A percentile compares a stretch with the other conserved stretches of the same genome.
Evolutionary conservation across 2,113 vertebrate genomes (phyloP).

Genomic region (Etheostoma cragini): DNA sequence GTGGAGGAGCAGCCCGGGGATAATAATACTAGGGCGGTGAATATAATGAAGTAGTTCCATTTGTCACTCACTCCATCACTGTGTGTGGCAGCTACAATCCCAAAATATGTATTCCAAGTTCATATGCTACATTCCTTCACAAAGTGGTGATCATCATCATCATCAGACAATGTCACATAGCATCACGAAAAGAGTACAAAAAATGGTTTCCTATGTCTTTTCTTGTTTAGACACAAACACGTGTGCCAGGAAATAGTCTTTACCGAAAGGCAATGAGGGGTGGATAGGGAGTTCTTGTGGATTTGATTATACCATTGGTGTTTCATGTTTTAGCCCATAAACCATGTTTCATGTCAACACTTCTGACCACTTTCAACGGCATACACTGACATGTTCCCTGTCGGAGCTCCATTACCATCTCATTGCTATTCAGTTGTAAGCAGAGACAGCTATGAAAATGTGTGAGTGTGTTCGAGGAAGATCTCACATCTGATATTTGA

Average conservation of each 20-base stretch:
- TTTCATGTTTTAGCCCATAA: slow-evolving; percentile 29
- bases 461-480: slow-evolving; percentile 31
- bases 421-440: slow-evolving; percentile 39
- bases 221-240: not conserved
- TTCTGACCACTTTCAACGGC: slow-evolving; percentile 12
- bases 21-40: slow-evolving; percentile 48
- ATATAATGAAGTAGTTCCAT: slow-evolving; percentile 43
- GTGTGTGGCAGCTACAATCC: not conserved
- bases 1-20: slow-evolving; percentile 47
- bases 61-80: slow-evolving; percentile 30
- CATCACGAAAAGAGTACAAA: not conserved
- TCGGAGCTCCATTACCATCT: slow-evolving; percentile 37
- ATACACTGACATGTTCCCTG: not conserved
- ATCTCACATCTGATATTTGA: slow-evolving; percentile 28
- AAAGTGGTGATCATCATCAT: slow-evolving; percentile 14
- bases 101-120: slow-evolving; percentile 5
- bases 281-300: not conserved
- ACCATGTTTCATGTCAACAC: slow-evolving; percentile 7
- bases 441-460: slow-evolving; percentile 23
- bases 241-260: not conserved
- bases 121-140: not conserved
- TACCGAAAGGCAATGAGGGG: not conserved
- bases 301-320: slow-evolving; percentile 11
- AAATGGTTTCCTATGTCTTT: not conserved
- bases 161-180: not conserved